These are phyloP conservation scores for Aphelocoma coerulescens DNA, from an alignment of 2,113 vertebrate species.

Conservation along the genomic window DNA sequence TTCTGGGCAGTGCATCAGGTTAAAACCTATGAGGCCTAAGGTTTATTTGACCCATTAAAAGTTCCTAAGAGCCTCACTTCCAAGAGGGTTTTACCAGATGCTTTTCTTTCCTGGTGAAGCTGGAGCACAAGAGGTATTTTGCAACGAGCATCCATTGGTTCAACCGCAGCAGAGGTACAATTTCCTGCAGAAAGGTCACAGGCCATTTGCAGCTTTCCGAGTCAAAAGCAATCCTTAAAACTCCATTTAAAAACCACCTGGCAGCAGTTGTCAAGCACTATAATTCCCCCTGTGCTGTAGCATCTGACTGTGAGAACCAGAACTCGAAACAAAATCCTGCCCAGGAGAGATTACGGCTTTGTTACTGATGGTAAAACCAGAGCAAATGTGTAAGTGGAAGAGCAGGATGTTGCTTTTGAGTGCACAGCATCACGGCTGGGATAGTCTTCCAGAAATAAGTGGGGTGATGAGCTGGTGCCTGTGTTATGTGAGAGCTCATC, in stretches of 20 bases:
- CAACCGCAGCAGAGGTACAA: not conserved
- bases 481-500: not conserved
- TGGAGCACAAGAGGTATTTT: not conserved
- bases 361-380: slow-evolving; percentile 29
- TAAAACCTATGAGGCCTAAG: not conserved
- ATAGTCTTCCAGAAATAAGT: not conserved
- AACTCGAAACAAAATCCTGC: not conserved
- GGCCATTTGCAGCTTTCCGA: not conserved
- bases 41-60: not conserved
- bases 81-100: not conserved
- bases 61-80: not conserved
- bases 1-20: not conserved
- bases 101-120: not conserved
- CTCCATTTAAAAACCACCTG: not conserved
- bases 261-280: not conserved
- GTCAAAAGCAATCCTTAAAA: not conserved
- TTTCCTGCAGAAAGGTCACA: not conserved
- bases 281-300: not conserved
- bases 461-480: not conserved
- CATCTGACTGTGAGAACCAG: not conserved
- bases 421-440: rapidly evolving
- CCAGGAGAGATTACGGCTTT: not conserved
- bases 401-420: not conserved
- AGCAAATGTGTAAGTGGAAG: not conserved
- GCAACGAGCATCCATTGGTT: not conserved